Evolutionary conservation across 2,888 invertebrate species (phyloP), one percentile per base, ranked within the genome.

Genomic region (Eulithis prunata): DNA sequence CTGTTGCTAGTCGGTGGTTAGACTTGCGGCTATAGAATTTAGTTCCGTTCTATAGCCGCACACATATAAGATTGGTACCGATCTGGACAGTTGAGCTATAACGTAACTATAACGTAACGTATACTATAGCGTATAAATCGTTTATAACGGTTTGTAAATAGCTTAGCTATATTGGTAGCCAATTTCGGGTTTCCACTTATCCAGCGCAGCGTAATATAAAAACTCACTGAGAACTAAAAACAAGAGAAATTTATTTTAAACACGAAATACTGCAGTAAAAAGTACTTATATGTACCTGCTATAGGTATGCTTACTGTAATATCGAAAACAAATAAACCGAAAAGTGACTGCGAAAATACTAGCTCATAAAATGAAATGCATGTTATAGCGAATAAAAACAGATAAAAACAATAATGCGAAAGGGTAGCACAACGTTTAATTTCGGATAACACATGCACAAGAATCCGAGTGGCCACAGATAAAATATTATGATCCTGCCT

Each of bases 401-500:
- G 69, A 69, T 69, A 70, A 74, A 73, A 72, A 72, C 72, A 72
- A 69, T 72, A 71, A 70, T 64, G 64, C 21, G 62, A 67, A 69
- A 71, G 64, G 62, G 62, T 68, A 66, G 69, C 70, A 66, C 61
- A 38, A 49, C 56, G 64, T 55, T 72, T 72, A 74, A 71, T 74
- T 70, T 69, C 62, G 68, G 60, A 71, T 72, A 74, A 78, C 76
- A 78, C 76, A 79, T 72, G 75, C 75, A 76, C 75, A 79, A 81
- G 79, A 79, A 76, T 80, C 72, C 70, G 72, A 79, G 75, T 80
- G 71, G 66, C 76, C 77, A 70, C 75, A 78, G 81, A 82, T 84
- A 86, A 85, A 86, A 84, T 85, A 87, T 86, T 86, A 87, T 86
- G 85, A 88, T 86, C 86, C 85, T 73, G 74, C 70, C 76, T 83